phyloP scores from a whole-genome alignment of 2,797 vertebrate species.

The Odontamblyopus rebecca region DNA sequence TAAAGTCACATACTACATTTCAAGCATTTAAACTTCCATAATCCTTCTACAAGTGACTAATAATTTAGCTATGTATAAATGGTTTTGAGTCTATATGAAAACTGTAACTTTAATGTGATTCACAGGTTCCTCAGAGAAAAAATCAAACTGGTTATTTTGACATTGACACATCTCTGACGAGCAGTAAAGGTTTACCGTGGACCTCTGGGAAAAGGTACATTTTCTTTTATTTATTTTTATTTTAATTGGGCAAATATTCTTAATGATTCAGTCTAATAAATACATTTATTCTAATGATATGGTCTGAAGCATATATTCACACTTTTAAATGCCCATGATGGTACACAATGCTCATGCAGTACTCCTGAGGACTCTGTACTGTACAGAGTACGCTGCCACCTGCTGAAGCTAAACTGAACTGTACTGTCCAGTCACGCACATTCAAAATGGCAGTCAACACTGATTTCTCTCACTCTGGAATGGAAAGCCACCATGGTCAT shows the following conservation, averaged over 20 bases:
- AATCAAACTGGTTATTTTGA: slow-evolving; percentile 96
- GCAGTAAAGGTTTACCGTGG: slow-evolving; percentile 87
- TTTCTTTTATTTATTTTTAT: slow-evolving; percentile 19
- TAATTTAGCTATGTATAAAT: not conserved
- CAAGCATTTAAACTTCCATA: not conserved
- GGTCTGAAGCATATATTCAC: not conserved
- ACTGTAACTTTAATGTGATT: slow-evolving; percentile 20
- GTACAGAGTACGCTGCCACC: slow-evolving; percentile 55
- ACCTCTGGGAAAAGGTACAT: slow-evolving; percentile 88
- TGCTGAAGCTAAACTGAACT: slow-evolving; percentile 64
- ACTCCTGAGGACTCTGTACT: not conserved
- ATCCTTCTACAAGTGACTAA: not conserved
- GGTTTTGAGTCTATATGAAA: not conserved
- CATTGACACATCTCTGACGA: slow-evolving; percentile 89
- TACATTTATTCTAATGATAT: not conserved
- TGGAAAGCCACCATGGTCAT: slow-evolving; percentile 36
- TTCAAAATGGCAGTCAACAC: slow-evolving; percentile 68
- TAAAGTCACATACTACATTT: not conserved
- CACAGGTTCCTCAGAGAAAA: slow-evolving; percentile 96
- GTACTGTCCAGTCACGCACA: slow-evolving; percentile 32
- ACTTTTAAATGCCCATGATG: not conserved
- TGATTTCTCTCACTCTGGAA: slow-evolving; percentile 20
- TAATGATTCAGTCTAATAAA: not conserved
- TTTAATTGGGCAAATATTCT: too few species aligned
- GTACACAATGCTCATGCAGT: not conserved